Base-by-base conservation (phyloP, 2,797 vertebrate genomes). In the Phalloptychus januarius region DNA sequence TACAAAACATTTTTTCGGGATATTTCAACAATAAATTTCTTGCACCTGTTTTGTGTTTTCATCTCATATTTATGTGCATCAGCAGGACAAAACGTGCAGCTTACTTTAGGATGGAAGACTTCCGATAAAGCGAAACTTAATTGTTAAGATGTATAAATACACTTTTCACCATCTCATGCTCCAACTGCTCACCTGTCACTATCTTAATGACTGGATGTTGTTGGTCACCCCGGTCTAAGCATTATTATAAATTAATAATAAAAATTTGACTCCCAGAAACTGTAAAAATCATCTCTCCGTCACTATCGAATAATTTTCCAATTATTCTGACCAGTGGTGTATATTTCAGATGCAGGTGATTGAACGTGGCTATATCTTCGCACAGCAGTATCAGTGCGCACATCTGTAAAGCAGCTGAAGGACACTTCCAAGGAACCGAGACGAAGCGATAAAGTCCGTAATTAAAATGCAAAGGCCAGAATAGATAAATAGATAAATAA, bases 391-490 rank as follows among this genome's bases (percentile, higher is more conserved):
- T 76, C 54, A 76, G 63, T 45, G 71, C 74, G 83, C 52, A 90
- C 50, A 40, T 54, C 50, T 74, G 33, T 48, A 5, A 83, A 87
- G 85, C 83, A 89, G 85, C 77, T 89, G 87, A 84, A 87, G 89
- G 85, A 91, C 86, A 73, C 74, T 85, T 82, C 78, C 31, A 79
- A 89, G 79, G 81, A 83, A 84, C 73, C 81, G 76, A 88, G 75
- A 84, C 83, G 75, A 72, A 90, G 67, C 85, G 87, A 92, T 84
- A 52, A 83, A 88, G 85, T 78, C 76, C 76, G 83, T 73, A 65
- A 85, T 87, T 85, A 88, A 72, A 77, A 87, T 79, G 84, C 87
- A 72, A 78, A 73, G 75, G 72, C 69, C 44, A 72, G 45, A 67
- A 28, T 75, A 38, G 23, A 69, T n/a, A 2, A 25, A 15, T n/a